These are phyloP conservation scores for Meandrina meandrites DNA, from an alignment of 92 coral and sea anemone species.

Conservation along the genomic window DNA sequence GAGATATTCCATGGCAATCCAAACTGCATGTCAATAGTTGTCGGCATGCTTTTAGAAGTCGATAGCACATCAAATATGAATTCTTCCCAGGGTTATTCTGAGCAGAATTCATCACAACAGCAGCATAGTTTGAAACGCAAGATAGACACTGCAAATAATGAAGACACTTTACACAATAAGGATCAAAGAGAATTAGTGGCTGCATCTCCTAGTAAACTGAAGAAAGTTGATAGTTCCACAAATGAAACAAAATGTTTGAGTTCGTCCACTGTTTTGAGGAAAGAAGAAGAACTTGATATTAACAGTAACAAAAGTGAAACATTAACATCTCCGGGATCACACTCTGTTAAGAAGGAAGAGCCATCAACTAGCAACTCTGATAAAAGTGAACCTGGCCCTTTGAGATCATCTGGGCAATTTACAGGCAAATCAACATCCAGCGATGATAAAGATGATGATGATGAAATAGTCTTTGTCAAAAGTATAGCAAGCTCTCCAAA, in stretches of 20 bases:
- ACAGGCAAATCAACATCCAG: background rate
- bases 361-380: background rate
- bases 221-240: background rate
- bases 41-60: constrained; percentile 39
- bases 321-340: background rate
- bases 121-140: background rate
- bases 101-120: background rate
- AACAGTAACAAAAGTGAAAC: background rate
- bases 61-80: background rate
- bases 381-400: background rate
- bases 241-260: background rate
- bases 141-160: background rate
- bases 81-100: no score
- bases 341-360: background rate
- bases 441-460: background rate
- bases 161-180: background rate
- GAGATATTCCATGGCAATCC: constrained; percentile 30
- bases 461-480: constrained; percentile 24
- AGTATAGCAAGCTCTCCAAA: constrained; percentile 9
- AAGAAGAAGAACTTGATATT: background rate
- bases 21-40: constrained; percentile 40
- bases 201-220: background rate
- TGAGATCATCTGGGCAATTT: background rate
- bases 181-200: background rate
- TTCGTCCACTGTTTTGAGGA: background rate